Percentiles rank a stretch among this genome's conserved stretches.
Evolutionary conservation across 2,888 invertebrate genomes (phyloP).

Genomic region (Epinotia demarniana): DNA sequence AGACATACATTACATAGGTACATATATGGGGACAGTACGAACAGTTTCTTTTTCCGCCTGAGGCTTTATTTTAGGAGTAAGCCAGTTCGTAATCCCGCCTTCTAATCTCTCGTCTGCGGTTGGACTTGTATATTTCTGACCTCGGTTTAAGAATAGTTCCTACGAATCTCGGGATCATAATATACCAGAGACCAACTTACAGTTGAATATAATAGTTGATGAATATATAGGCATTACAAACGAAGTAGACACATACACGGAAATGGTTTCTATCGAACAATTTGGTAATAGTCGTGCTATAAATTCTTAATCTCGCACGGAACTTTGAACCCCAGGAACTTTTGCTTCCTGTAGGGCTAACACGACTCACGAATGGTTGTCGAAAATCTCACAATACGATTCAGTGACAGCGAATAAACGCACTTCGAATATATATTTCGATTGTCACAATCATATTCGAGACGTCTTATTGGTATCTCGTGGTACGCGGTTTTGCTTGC

Average conservation of each 20-base stretch:
- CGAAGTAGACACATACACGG: constrained; percentile 20
- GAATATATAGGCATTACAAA: background rate
- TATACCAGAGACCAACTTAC: too few relatives aligned
- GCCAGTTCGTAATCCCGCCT: background rate
- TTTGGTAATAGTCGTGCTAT: constrained; percentile 17
- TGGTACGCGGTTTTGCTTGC: too few relatives aligned
- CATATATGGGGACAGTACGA: background rate
- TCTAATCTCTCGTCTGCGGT: background rate
- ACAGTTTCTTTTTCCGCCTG: background rate
- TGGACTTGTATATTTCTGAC: background rate
- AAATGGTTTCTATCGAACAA: constrained; percentile 20
- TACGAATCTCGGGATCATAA: background rate
- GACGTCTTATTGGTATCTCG: too few relatives aligned
- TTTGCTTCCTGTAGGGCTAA: background rate
- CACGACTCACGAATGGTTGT: too few relatives aligned
- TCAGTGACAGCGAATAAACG: too few relatives aligned
- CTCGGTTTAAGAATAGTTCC: background rate
- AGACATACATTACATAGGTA: too few relatives aligned
- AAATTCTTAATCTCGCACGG: constrained; percentile 25
- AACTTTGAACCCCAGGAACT: background rate
- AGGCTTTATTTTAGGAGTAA: background rate
- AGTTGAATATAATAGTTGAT: too few relatives aligned
- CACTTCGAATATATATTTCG: too few relatives aligned
- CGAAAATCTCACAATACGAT: too few relatives aligned
- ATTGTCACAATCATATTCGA: too few relatives aligned